phyloP scores from a whole-genome alignment of 2,888 invertebrate species.

The Theristus sp. region DNA sequence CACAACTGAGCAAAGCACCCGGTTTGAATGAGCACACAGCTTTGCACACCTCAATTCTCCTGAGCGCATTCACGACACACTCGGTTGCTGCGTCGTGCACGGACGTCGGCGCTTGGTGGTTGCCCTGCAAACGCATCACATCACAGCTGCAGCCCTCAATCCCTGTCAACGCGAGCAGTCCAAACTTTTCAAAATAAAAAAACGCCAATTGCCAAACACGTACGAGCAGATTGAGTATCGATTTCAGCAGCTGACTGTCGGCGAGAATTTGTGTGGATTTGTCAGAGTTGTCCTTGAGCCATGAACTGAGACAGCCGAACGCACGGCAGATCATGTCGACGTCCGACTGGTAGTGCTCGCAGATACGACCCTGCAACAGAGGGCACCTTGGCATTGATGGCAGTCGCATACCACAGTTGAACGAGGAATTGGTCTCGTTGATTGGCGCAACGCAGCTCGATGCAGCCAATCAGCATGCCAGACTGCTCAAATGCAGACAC shows the following conservation, averaged over 20 bases:
- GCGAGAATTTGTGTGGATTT: slow-evolving; percentile 54
- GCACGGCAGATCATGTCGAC: slow-evolving; percentile 35
- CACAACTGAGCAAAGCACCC: too few relatives aligned
- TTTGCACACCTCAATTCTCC: slow-evolving; percentile 48
- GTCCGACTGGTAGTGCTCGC: background rate
- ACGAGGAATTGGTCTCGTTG: too few relatives aligned
- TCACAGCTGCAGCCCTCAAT: background rate
- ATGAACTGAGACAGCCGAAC: slow-evolving; percentile 68
- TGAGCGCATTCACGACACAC: slow-evolving; percentile 64
- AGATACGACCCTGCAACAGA: background rate
- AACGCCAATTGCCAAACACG: slow-evolving; percentile 33
- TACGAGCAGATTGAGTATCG: slow-evolving; percentile 32
- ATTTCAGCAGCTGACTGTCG: slow-evolving; percentile 27
- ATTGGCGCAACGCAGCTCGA: too few relatives aligned
- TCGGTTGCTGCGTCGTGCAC: slow-evolving; percentile 78
- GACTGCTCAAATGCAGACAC: too few relatives aligned
- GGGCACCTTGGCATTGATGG: too few relatives aligned
- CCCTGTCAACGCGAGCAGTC: slow-evolving; percentile 34
- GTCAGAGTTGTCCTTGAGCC: slow-evolving; percentile 67
- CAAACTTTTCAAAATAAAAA: background rate
- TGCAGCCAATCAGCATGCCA: too few relatives aligned
- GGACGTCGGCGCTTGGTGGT: slow-evolving; percentile 26
- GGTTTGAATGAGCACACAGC: too few relatives aligned
- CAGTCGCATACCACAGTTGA: too few relatives aligned
- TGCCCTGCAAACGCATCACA: slow-evolving; percentile 19